Base-by-base conservation (phyloP, 2,797 vertebrate species). In the Semaprochilodus insignis region DNA sequence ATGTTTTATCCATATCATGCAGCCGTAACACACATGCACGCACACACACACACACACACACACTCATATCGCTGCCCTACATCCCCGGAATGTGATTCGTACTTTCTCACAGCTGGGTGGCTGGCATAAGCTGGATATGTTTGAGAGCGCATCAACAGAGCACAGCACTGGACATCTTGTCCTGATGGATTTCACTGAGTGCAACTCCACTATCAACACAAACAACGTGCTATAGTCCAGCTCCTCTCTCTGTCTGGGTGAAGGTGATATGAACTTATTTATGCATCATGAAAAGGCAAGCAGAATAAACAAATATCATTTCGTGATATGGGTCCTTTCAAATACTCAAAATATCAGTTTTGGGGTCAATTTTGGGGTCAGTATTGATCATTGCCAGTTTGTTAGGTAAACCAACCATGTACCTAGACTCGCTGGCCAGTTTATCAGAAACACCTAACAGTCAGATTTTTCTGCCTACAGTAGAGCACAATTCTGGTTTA, bases 101-200 rank as follows among this genome's bases (percentile, higher is more conserved):
- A 60, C 40, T 83, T 66, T 52, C 71, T 44, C 65, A 72, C 59
- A 78, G 81, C 57, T 57, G 75, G 81, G 75, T 73, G 69, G 75
- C 75, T 73, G 48, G 62, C 27, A 83, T 78, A 55, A 78, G 27
- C 62, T 73, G 57, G 74, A 62, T 44, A 60, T 63, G 65, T 82
- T 36, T 77, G 66, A 71, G 75, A 77, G 59, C 54, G 59, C 69
- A 44, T 73, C 81, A 78, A 67, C 52, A 73, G 67, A 83, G 75
- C 75, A 82, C 11, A 78, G 59, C 48, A 31, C 34, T 23, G 57
- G 60, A 60, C 75, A 78, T 72, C 59, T 51, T 73, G 27, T 83
- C 63, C 75, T 78, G 67, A 83, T 78, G 69, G 75, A 83, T 51
- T 78, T 83, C 67, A 66, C 21, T 40, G 75, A 73, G 67, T 82